Evolutionary conservation across 2,113 vertebrate genomes (phyloP).

Genomic region (Rhinolophus ferrumequinum): DNA sequence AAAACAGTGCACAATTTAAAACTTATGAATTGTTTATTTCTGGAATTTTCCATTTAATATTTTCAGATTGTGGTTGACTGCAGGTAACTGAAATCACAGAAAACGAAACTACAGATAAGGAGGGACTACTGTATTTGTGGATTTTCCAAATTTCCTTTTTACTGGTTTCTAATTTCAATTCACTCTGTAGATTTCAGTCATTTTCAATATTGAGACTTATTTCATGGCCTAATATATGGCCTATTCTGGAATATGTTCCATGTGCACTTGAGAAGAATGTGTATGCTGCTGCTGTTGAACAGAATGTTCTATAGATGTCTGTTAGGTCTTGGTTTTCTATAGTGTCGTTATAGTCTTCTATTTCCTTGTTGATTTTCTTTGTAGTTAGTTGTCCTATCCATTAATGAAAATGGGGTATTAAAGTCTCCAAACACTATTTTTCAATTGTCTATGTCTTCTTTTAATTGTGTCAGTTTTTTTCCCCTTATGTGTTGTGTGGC

Average conservation of each 20-base stretch:
- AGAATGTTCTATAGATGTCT: not conserved
- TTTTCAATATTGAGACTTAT: conserved; percentile 3
- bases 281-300: not conserved
- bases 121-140: not conserved
- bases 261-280: not conserved
- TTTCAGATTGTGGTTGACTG: not conserved
- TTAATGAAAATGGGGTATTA: not conserved
- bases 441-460: not conserved
- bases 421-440: not conserved
- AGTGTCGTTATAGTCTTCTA: not conserved
- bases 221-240: not conserved
- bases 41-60: not conserved
- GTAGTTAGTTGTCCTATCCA: not conserved
- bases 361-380: conserved; percentile 12
- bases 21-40: not conserved
- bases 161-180: not conserved
- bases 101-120: not conserved
- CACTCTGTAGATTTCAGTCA: not conserved
- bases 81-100: not conserved
- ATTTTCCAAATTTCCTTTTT: not conserved
- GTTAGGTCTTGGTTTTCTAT: not conserved
- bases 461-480: not conserved
- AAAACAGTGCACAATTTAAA: not conserved
- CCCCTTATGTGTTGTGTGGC: not conserved
- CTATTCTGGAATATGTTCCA: not conserved